Conservation (phyloP, 2,888 invertebrate species). For the Agrochola lota region DNA sequence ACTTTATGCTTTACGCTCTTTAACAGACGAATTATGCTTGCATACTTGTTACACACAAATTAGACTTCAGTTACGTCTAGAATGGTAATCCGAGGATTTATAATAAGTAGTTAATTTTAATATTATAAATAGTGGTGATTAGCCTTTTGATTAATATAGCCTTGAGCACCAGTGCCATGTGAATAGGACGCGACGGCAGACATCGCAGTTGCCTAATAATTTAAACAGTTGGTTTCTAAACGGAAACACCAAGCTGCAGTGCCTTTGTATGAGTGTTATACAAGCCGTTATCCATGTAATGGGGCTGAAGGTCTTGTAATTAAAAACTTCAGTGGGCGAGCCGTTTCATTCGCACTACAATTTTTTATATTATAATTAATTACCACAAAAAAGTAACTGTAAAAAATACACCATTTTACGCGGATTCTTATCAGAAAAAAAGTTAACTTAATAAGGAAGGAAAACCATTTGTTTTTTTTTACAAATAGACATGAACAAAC, state of each 20-base stretch:
- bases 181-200: conserved; percentile 72
- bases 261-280: conserved; percentile 79
- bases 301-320: conserved; percentile 80
- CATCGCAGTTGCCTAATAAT: conserved; percentile 78
- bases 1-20: conserved; percentile 33
- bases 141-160: conserved; percentile 65
- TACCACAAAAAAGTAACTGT: conserved; percentile 23
- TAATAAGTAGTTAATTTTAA: conserved; percentile 39
- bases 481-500: conserved; percentile 52
- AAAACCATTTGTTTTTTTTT: conserved; percentile 32
- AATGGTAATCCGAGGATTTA: conserved; percentile 31
- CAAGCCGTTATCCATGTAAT: conserved; percentile 84
- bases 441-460: conserved; percentile 41
- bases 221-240: conserved; percentile 83
- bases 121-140: conserved; percentile 64
- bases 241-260: conserved; percentile 81
- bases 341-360: conserved; percentile 64
- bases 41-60: conserved; percentile 28
- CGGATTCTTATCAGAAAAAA: conserved; percentile 24
- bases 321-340: conserved; percentile 75
- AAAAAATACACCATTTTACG: conserved; percentile 31
- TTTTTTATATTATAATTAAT: conserved; percentile 23
- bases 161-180: conserved; percentile 69
- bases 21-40: conserved; percentile 43
- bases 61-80: conserved; percentile 22